Base-by-base conservation (phyloP, 2,797 vertebrate genomes). In the Hydrocynus forskahlii region DNA sequence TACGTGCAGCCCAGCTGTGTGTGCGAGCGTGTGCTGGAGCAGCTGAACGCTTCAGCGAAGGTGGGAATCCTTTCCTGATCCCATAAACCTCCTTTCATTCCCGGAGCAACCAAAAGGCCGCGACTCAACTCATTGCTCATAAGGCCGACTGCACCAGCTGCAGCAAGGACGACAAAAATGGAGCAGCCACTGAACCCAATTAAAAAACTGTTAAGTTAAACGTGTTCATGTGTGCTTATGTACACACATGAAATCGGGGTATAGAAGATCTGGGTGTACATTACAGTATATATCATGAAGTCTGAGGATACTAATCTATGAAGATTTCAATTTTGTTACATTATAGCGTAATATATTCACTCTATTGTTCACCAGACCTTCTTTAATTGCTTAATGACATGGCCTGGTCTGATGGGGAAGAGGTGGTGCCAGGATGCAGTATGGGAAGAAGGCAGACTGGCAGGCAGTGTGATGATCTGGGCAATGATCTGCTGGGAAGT, bases 121-220 rank as follows among this genome's bases (percentile, higher is more conserved):
- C 29, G 3, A 29, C 74, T 77, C 76, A 77, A 69, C 75, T 59
- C 75, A 80, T 64, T 74, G 52, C 67, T 77, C 60, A 77, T 25
- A 57, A 57, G 74, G 62, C 55, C 38, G 54, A 81, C 0, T 7
- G 70, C 66, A 35, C 38, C 81, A 83, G 79, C 81, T 81, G 76
- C 45, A 59, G 29, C 64, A 78, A 81, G 76, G 67, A 68, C 72
- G 4, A 64, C 43, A 23, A 17, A 52, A 76, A 71, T 57, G 13
- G 45, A 23, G 4, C 50, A 43, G 19, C 67, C 52, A 67, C 74
- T 66, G 60, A 59, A 76, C 5, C 67, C 62, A 9, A 48, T 81
- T 66, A 68, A 64, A 57, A 69, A 52, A 29, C 17, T 52, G 1
- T 71, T 43, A 69, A 10, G 35, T 4, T 60, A 4, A 60, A 10